Evolutionary conservation across 2,797 vertebrate genomes (phyloP).

Genomic region (Acanthiza pusilla): DNA sequence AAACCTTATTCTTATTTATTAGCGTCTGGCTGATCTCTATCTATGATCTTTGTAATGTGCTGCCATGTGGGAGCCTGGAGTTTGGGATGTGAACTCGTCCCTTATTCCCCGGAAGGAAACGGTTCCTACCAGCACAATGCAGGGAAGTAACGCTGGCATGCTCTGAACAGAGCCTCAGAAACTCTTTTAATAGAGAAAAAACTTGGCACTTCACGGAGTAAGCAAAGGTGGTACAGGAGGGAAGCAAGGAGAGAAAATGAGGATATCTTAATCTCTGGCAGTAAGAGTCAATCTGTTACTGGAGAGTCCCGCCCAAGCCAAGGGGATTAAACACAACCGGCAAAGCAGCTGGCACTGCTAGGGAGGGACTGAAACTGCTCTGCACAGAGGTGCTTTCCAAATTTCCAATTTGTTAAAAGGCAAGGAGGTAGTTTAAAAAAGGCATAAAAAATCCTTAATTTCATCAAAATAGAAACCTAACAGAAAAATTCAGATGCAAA

Average conservation of each 20-base stretch:
- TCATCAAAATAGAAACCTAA: background rate
- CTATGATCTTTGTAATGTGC: constrained; percentile 37
- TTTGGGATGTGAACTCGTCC: constrained; percentile 32
- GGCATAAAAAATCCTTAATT: background rate
- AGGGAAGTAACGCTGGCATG: constrained; percentile 46
- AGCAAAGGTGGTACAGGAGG: constrained; percentile 11
- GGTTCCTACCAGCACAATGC: constrained; percentile 43
- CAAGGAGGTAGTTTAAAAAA: background rate
- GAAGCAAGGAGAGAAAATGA: constrained; percentile 42
- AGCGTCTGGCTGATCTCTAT: constrained; percentile 42
- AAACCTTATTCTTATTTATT: constrained; percentile 46
- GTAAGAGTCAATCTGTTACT: background rate
- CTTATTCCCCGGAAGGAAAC: constrained; percentile 41
- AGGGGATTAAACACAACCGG: constrained; percentile 4
- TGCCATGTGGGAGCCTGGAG: constrained; percentile 34
- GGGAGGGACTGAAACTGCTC: background rate
- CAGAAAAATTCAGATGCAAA: background rate
- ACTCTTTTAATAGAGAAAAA: background rate
- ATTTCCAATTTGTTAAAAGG: background rate
- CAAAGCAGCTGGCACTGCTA: background rate
- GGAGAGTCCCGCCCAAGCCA: background rate
- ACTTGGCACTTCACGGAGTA: background rate
- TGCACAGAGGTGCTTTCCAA: background rate
- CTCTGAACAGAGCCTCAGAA: constrained; percentile 5
- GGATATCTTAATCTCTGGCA: constrained; percentile 11